Conservation (phyloP, 2,888 invertebrate genomes). For the Agonopterix heracliana region DNA sequence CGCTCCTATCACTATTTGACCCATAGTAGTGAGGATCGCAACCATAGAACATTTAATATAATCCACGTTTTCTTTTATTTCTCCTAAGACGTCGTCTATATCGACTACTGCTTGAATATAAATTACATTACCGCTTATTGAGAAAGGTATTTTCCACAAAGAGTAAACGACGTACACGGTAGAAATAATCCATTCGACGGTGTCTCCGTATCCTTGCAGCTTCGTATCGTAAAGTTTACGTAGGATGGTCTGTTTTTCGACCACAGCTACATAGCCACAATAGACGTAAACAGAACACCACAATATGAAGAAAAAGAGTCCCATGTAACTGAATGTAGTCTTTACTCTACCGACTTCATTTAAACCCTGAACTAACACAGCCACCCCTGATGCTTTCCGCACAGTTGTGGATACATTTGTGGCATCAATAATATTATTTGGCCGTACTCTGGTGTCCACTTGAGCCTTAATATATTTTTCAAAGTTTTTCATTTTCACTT, state of each 20-base stretch:
- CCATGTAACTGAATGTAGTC: constrained; percentile 27
- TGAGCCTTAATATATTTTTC: too few relatives aligned
- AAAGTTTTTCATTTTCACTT: too few relatives aligned
- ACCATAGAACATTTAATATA: constrained; percentile 27
- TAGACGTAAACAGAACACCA: constrained; percentile 38
- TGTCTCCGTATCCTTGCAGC: constrained; percentile 48
- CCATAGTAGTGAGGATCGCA: constrained; percentile 21
- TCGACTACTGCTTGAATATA: constrained; percentile 30
- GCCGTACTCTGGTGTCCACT: too few relatives aligned
- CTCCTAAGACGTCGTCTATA: constrained; percentile 37
- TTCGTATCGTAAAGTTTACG: constrained; percentile 45
- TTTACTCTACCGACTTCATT: constrained; percentile 11
- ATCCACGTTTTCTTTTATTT: constrained; percentile 33
- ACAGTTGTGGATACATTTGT: constrained; percentile 22
- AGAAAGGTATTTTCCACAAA: constrained; percentile 42
- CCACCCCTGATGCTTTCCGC: constrained; percentile 33
- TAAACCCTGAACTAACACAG: constrained; percentile 20
- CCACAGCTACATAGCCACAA: constrained; percentile 31
- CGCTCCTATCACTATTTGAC: constrained; percentile 25
- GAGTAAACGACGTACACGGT: constrained; percentile 29
- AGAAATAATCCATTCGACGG: constrained; percentile 37
- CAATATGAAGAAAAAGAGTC: constrained; percentile 25
- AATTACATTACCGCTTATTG: constrained; percentile 24
- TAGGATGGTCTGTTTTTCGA: constrained; percentile 42
- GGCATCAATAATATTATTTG: constrained; percentile 35